Percentiles rank a stretch among this genome's conserved stretches.
Evolutionary conservation across 1,140 invertebrate genomes (phyloP).

Genomic region (Atta texana): DNA sequence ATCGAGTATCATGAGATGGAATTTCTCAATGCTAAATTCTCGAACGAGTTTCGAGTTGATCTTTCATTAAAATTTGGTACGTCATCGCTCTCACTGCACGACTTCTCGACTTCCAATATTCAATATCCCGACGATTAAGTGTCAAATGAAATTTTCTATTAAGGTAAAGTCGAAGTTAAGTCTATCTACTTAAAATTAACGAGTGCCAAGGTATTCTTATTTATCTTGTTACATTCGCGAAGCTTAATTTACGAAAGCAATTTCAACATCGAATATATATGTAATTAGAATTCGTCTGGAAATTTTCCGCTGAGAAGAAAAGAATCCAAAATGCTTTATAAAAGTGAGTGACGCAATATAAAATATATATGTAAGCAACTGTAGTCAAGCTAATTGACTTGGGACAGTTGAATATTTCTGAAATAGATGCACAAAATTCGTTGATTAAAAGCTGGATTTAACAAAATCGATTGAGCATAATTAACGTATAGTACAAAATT

Average conservation of each 20-base stretch:
- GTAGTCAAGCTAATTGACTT: background rate
- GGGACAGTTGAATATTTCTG: background rate
- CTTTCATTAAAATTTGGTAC: conserved; percentile 53
- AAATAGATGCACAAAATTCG: background rate
- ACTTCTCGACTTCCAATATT: conserved; percentile 39
- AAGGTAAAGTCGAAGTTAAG: conserved; percentile 47
- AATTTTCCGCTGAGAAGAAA: background rate
- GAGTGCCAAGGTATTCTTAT: conserved; percentile 45
- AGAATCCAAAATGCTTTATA: background rate
- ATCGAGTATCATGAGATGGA: background rate
- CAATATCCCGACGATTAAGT: conserved; percentile 43
- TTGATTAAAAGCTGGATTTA: background rate
- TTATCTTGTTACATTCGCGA: conserved; percentile 41
- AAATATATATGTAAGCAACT: background rate
- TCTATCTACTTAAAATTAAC: conserved; percentile 63
- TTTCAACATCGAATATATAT: conserved; percentile 33
- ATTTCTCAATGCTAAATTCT: conserved; percentile 25
- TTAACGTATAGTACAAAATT: background rate
- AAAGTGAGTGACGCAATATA: background rate
- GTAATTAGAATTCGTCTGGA: conserved; percentile 30
- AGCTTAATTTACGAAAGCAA: conserved; percentile 25
- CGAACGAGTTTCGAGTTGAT: conserved; percentile 22
- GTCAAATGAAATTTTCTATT: conserved; percentile 52
- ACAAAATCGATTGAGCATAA: background rate
- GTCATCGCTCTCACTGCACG: conserved; percentile 4